Conservation (phyloP, 2,113 vertebrate genomes). For the Speoplatyrhinus poulsoni region DNA sequence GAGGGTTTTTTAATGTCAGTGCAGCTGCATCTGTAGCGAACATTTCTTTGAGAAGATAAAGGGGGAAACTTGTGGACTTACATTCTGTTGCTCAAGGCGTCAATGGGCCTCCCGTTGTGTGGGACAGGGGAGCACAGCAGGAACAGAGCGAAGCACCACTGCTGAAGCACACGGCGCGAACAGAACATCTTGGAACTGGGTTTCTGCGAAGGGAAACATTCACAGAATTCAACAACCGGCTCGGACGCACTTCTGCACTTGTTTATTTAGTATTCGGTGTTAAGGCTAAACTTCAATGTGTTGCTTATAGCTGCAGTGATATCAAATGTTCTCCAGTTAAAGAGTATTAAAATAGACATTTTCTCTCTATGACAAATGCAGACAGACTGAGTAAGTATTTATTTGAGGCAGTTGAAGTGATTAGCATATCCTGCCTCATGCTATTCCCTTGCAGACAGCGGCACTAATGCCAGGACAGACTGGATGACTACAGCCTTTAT, state of each 20-base stretch:
- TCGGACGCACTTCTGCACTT: not conserved
- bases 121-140: slow-evolving; percentile 88
- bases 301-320: slow-evolving; percentile 1
- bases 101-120: slow-evolving; percentile 82
- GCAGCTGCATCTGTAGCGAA: too few relatives aligned
- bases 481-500: slow-evolving; percentile 19
- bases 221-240: slow-evolving; percentile 1
- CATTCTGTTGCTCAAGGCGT: slow-evolving; percentile 85
- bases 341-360: not conserved
- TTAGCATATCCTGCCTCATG: slow-evolving; percentile 15
- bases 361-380: slow-evolving; percentile 5
- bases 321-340: not conserved
- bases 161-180: slow-evolving; percentile 81
- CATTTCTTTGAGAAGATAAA: not conserved
- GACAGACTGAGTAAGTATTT: slow-evolving; percentile 25
- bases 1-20: not conserved
- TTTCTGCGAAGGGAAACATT: slow-evolving; percentile 31
- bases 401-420: slow-evolving; percentile 30
- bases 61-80: slow-evolving; percentile 71
- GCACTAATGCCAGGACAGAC: slow-evolving; percentile 13
- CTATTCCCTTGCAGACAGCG: slow-evolving; percentile 9
- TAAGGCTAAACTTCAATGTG: not conserved
- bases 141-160: slow-evolving; percentile 86
- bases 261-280: not conserved
- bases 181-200: slow-evolving; percentile 71